phyloP scores from a whole-genome alignment of 2,888 invertebrate genomes.

The Agrilus mali region DNA sequence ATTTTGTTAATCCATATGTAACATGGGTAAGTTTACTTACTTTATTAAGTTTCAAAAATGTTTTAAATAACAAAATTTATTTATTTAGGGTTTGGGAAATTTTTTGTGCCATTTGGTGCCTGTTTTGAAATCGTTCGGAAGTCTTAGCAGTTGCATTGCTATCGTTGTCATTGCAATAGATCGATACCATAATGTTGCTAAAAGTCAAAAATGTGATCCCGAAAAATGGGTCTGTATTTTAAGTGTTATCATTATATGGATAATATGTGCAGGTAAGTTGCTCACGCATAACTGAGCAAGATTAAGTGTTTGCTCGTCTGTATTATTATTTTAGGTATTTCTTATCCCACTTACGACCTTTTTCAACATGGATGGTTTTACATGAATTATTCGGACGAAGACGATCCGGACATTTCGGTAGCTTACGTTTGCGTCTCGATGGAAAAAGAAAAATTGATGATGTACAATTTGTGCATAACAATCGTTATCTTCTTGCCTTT shows the following conservation, averaged over 20 bases:
- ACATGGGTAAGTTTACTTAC: conserved; percentile 28
- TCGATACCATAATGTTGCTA: conserved; percentile 38
- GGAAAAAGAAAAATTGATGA: conserved; percentile 17
- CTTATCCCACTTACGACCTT: conserved; percentile 33
- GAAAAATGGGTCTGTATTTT: conserved; percentile 25
- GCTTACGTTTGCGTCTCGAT: conserved; percentile 20
- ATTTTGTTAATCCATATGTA: conserved; percentile 24
- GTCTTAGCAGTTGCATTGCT: conserved; percentile 39
- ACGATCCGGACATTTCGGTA: conserved; percentile 17
- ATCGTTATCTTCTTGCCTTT: conserved; percentile 37
- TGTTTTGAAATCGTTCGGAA: conserved; percentile 36
- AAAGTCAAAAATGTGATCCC: conserved; percentile 37
- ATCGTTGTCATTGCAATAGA: conserved; percentile 43
- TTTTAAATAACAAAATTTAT: conserved; percentile 2
- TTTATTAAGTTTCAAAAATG: conserved; percentile 1
- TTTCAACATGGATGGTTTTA: conserved; percentile 25
- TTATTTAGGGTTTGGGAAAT: conserved; percentile 33
- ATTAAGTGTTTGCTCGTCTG: too few relatives aligned
- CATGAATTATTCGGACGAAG: conserved; percentile 19
- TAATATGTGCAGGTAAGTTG: conserved; percentile 27
- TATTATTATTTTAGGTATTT: too few relatives aligned
- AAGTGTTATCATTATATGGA: conserved; percentile 30
- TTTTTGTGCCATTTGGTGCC: conserved; percentile 39
- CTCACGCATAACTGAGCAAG: too few relatives aligned
- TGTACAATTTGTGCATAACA: conserved; percentile 23